phyloP scores from a whole-genome alignment of 2,113 vertebrate genomes.

The Semnornis frantzii region DNA sequence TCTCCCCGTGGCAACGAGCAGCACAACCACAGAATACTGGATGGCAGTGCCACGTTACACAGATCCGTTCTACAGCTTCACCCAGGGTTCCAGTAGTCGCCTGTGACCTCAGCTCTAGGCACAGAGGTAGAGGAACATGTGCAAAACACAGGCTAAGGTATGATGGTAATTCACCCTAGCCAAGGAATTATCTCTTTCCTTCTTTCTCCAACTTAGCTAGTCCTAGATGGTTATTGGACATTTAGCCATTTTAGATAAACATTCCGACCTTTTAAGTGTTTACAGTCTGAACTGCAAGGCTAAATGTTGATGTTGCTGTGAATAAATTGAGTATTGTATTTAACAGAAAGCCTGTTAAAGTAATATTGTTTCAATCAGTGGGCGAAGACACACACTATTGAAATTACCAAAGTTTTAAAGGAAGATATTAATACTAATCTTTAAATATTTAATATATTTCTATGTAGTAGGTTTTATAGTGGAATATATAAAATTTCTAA shows the following conservation, averaged over 20 bases:
- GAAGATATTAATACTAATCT: background rate
- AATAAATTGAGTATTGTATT: constrained; percentile 24
- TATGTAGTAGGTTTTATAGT: background rate
- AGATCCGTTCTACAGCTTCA: background rate
- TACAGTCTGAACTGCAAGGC: constrained; percentile 48
- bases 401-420: background rate
- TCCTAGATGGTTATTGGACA: background rate
- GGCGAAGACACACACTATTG: constrained; percentile 29
- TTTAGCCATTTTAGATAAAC: constrained; percentile 38
- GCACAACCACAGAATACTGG: fast-evolving
- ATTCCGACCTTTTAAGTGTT: constrained; percentile 51
- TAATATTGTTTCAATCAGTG: constrained; percentile 53
- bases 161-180: background rate
- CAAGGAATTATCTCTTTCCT: background rate
- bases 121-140: background rate
- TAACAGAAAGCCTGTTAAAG: constrained; percentile 22
- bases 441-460: background rate
- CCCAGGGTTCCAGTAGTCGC: background rate
- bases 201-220: background rate
- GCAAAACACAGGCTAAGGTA: background rate
- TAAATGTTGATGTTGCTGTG: constrained; percentile 48
- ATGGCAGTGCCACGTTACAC: fast-evolving
- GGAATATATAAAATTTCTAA: background rate
- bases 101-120: fast-evolving
- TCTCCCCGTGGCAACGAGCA: background rate